These are phyloP conservation scores for Vesta saturnalis DNA, from an alignment of 2,888 invertebrate genomes.

Conservation along the genomic window DNA sequence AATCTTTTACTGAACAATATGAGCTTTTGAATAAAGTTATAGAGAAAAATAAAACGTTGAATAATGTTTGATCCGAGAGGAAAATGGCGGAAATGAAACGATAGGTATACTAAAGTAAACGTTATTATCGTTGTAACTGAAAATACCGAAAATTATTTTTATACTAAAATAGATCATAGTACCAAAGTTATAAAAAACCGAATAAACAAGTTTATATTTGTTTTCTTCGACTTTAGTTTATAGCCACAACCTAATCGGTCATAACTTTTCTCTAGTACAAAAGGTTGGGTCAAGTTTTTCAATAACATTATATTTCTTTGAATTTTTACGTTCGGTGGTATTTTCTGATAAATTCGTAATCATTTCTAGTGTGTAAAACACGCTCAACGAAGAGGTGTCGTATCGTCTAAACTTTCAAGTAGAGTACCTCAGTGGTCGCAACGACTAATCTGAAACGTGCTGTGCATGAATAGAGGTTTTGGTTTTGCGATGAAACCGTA, in stretches of 20 bases:
- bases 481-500: conserved; percentile 55
- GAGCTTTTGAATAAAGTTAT: background rate
- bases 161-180: conserved; percentile 11
- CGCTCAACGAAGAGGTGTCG: conserved; percentile 32
- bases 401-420: conserved; percentile 41
- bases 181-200: conserved; percentile 7
- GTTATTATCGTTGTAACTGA: background rate
- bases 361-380: conserved; percentile 30
- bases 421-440: conserved; percentile 45
- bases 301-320: conserved; percentile 11
- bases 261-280: conserved; percentile 10
- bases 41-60: background rate
- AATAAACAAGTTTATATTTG: conserved; percentile 13
- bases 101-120: background rate
- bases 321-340: background rate
- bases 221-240: conserved; percentile 12
- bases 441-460: conserved; percentile 59
- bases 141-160: conserved; percentile 5
- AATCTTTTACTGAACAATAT: too few species aligned
- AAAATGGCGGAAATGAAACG: background rate
- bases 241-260: conserved; percentile 13
- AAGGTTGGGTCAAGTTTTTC: conserved; percentile 8
- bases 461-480: conserved; percentile 50
- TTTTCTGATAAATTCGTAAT: conserved; percentile 31
- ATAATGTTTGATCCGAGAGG: background rate